A percentile compares a stretch with the other conserved stretches of the same genome.
Conservation (phyloP, 2,113 vertebrate genomes). For the Ia io region DNA sequence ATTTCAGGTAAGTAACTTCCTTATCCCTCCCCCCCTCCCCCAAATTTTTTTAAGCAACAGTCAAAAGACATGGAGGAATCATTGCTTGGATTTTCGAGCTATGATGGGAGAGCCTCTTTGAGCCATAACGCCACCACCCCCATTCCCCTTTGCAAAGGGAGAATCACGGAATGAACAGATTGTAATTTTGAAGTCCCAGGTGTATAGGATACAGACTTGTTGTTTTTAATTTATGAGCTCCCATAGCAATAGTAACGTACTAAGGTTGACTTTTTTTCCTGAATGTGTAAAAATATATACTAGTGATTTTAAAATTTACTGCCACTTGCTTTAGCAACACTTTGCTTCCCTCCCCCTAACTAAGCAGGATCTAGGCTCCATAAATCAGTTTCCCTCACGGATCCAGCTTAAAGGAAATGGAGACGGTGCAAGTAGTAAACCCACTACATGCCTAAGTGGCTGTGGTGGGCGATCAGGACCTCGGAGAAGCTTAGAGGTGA, state of each 20-base stretch:
- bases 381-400: constrained; percentile 73
- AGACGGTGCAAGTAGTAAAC: constrained; percentile 76
- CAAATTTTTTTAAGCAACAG: constrained; percentile 29
- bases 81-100: constrained; percentile 60
- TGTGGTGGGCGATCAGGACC: constrained; percentile 58
- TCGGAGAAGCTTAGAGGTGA: constrained; percentile 69
- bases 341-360: background rate
- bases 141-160: constrained; percentile 25
- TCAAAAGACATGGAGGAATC: constrained; percentile 54
- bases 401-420: constrained; percentile 69
- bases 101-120: background rate
- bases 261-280: background rate
- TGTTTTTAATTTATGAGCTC: constrained; percentile 75
- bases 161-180: constrained; percentile 55
- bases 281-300: constrained; percentile 63
- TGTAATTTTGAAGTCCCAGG: constrained; percentile 69
- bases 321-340: constrained; percentile 23
- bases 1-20: background rate
- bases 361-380: constrained; percentile 62
- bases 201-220: constrained; percentile 69
- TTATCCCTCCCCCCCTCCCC: background rate
- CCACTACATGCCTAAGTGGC: constrained; percentile 33
- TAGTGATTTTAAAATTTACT: constrained; percentile 65
- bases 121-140: background rate
- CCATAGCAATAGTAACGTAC: constrained; percentile 31